Conservation (phyloP, 1,140 invertebrate species). For the Trichoplusia ni region DNA sequence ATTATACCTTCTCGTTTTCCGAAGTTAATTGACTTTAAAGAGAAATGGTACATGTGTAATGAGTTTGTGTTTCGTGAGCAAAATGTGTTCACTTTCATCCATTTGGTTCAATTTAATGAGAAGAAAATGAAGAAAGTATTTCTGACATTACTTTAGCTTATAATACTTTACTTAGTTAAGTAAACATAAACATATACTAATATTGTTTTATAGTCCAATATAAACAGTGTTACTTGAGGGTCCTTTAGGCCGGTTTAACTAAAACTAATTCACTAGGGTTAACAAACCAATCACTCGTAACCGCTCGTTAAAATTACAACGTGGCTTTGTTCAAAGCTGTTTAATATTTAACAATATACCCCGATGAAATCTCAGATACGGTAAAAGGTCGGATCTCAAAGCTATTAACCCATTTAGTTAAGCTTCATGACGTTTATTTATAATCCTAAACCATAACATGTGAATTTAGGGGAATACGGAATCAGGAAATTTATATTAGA, state of each 20-base stretch:
- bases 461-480: slow-evolving; percentile 36
- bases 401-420: slow-evolving; percentile 17
- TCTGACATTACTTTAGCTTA: too few species aligned
- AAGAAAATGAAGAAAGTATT: too few species aligned
- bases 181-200: too few species aligned
- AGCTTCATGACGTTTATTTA: slow-evolving; percentile 1
- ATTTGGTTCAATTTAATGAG: too few species aligned
- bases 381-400: slow-evolving; percentile 22
- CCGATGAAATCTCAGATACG: slow-evolving; percentile 18
- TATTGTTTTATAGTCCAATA: too few species aligned
- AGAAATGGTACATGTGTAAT: too few species aligned
- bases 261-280: not conserved
- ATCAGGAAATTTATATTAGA: slow-evolving; percentile 55
- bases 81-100: too few species aligned
- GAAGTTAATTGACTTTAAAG: not conserved
- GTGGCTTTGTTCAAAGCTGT: slow-evolving; percentile 3
- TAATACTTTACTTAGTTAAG: too few species aligned
- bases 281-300: slow-evolving; percentile 13
- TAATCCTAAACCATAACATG: slow-evolving; percentile 18
- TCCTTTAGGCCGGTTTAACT: not conserved
- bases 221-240: not conserved
- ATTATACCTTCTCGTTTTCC: too few species aligned
- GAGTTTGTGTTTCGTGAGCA: too few species aligned
- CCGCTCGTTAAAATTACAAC: slow-evolving; percentile 6
- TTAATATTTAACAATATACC: slow-evolving; percentile 24